A percentile compares a stretch with the other conserved stretches of the same genome.
Evolutionary conservation across 1,140 invertebrate genomes (phyloP).

Genomic region (Platorchestia sp.): DNA sequence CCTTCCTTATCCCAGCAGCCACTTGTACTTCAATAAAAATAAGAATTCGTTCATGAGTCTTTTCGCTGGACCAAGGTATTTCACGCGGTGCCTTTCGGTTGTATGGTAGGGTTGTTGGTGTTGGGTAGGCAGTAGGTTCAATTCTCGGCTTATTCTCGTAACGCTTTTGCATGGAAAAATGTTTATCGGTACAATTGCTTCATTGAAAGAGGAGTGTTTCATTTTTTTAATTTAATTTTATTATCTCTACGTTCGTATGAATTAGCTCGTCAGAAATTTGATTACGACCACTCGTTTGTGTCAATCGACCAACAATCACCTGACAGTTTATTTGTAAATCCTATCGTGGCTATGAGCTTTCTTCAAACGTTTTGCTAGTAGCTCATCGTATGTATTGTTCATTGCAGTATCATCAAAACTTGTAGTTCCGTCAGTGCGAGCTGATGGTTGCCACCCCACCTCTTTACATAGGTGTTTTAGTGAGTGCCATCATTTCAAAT

Average conservation of each 20-base stretch:
- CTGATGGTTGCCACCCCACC: neutral
- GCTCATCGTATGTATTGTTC: neutral
- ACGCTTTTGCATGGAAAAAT: neutral
- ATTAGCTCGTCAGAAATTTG: neutral
- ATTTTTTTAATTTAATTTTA: neutral
- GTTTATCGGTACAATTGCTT: neutral
- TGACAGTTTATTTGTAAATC: neutral
- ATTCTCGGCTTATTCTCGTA: neutral
- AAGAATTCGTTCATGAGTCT: neutral
- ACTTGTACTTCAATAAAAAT: conserved; percentile 16
- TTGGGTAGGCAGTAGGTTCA: too few relatives aligned
- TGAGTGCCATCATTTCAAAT: neutral
- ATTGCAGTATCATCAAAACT: neutral
- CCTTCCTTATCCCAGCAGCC: neutral
- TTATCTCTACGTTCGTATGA: too few relatives aligned
- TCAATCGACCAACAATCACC: neutral
- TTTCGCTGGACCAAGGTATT: conserved; percentile 31
- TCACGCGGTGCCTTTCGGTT: neutral
- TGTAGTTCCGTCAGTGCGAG: neutral
- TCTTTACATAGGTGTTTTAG: neutral
- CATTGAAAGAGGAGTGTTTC: neutral
- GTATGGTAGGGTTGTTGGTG: neutral
- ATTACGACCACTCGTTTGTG: neutral
- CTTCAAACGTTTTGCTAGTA: neutral
- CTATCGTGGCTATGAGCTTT: neutral